Conservation (phyloP, 2,113 vertebrate species). For the Lagopus leucura region DNA sequence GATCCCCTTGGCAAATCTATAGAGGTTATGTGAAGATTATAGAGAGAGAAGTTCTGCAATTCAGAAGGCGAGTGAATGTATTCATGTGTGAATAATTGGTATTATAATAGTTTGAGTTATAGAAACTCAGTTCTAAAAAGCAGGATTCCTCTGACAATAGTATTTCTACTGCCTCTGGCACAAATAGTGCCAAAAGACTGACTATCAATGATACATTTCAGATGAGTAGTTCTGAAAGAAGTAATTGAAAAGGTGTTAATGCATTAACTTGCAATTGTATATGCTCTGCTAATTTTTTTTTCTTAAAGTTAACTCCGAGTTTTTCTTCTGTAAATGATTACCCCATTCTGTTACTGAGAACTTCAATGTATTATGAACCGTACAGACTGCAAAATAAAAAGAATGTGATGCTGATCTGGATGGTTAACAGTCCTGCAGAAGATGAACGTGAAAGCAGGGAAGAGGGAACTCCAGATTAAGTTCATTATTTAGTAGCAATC, state of each 20-base stretch:
- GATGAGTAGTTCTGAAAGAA: slow-evolving; percentile 25
- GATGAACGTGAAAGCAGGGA: background rate
- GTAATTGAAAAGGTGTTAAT: slow-evolving; percentile 26
- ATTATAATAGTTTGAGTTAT: slow-evolving; percentile 52
- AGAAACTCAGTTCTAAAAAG: slow-evolving; percentile 22
- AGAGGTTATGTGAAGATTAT: slow-evolving; percentile 56
- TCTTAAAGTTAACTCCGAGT: background rate
- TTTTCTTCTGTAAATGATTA: background rate
- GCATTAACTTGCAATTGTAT: background rate
- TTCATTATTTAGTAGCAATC: background rate
- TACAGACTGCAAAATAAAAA: background rate
- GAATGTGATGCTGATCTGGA: background rate
- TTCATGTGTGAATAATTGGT: slow-evolving; percentile 66
- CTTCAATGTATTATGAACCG: background rate
- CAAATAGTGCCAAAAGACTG: slow-evolving; percentile 26
- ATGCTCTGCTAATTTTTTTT: background rate
- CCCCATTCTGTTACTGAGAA: background rate
- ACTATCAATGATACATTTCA: background rate
- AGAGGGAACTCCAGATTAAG: background rate
- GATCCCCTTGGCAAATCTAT: slow-evolving; percentile 27
- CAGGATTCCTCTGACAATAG: slow-evolving; percentile 41
- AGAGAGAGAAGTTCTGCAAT: slow-evolving; percentile 37
- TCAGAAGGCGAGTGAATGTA: slow-evolving; percentile 52
- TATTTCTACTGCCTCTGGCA: slow-evolving; percentile 40
- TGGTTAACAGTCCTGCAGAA: background rate